Conservation (phyloP, 2,797 vertebrate species). For the Cichlasoma orientale region DNA sequence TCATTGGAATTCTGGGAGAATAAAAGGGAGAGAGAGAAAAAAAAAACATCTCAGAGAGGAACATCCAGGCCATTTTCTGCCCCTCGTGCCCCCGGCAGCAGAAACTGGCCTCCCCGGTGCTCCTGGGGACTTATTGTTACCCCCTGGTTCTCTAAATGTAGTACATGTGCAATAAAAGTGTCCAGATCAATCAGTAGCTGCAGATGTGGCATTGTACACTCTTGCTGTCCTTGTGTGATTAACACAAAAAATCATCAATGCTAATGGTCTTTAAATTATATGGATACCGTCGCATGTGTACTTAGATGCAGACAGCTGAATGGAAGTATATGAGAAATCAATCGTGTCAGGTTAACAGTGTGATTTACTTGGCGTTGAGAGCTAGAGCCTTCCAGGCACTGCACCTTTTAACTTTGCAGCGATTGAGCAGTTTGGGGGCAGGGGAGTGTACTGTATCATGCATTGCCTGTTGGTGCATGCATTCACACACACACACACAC, state of each 20-base stretch:
- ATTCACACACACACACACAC: conserved; percentile 27
- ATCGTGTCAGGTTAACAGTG: conserved; percentile 69
- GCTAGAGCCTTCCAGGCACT: conserved; percentile 73
- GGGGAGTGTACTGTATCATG: conserved; percentile 40
- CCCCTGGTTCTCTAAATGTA: conserved; percentile 20
- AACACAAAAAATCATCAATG: conserved; percentile 56
- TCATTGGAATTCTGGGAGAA: conserved; percentile 87
- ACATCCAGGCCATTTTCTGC: conserved; percentile 70
- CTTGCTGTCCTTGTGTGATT: conserved; percentile 32
- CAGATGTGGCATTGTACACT: conserved; percentile 22
- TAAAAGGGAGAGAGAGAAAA: conserved; percentile 61
- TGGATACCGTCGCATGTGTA: conserved; percentile 31
- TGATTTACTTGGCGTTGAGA: conserved; percentile 74
- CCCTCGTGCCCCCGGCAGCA: conserved; percentile 49
- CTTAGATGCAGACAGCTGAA: conserved; percentile 53
- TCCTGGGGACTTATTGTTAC: conserved; percentile 34
- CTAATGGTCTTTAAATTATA: conserved; percentile 59
- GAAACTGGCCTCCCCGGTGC: conserved; percentile 36
- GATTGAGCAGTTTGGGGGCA: neutral
- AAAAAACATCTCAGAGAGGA: conserved; percentile 54
- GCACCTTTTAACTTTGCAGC: conserved; percentile 70
- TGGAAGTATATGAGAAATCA: conserved; percentile 65
- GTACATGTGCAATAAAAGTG: conserved; percentile 55
- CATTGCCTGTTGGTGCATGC: conserved; percentile 63
- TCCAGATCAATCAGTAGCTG: conserved; percentile 35